Conservation (phyloP, 2,113 vertebrate species). For the Siniperca chuatsi region DNA sequence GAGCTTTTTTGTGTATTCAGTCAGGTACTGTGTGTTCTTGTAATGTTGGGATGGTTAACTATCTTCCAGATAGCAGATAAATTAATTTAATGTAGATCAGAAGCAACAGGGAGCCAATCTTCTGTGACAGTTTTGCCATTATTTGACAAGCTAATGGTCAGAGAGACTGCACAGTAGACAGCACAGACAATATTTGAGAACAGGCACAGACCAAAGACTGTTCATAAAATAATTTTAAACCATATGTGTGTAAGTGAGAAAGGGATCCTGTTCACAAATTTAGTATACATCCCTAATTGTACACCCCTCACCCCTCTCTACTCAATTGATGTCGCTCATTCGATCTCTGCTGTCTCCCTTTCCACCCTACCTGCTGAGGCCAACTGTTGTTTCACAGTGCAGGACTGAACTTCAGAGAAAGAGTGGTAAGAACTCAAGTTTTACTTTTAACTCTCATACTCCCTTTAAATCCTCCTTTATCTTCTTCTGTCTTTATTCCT, state of each 20-base stretch:
- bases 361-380: constrained; percentile 8
- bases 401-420: constrained; percentile 27
- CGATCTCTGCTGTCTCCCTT: neutral
- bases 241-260: neutral
- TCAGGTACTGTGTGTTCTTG: constrained; percentile 10
- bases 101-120: constrained; percentile 22
- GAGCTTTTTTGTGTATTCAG: neutral
- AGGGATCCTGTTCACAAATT: neutral
- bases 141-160: constrained; percentile 27
- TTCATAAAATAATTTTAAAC: neutral
- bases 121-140: constrained; percentile 7
- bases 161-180: neutral
- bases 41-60: constrained; percentile 7
- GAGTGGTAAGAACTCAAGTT: constrained; percentile 8
- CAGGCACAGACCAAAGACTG: neutral
- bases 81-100: constrained; percentile 16
- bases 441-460: neutral
- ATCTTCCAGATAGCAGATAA: constrained; percentile 36
- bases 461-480: neutral
- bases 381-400: constrained; percentile 16
- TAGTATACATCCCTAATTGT: neutral
- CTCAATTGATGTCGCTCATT: constrained; percentile 14
- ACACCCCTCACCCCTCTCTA: neutral
- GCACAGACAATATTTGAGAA: neutral
- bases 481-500: neutral